phyloP scores from a whole-genome alignment of 2,113 vertebrate species.

The Pituophis catenifer region DNA sequence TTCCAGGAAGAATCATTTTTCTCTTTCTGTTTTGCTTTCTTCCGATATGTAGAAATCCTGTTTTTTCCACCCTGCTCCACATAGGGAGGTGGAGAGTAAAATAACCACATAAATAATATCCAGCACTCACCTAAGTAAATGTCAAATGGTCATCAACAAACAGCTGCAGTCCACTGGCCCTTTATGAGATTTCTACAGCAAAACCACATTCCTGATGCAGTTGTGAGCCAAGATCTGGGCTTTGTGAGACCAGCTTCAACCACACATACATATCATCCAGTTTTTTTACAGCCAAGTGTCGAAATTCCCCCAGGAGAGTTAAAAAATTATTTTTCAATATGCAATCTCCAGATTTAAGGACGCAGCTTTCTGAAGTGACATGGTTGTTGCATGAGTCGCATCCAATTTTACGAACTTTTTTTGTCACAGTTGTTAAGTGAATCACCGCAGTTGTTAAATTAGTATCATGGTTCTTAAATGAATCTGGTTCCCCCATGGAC shows the following conservation, averaged over 20 bases:
- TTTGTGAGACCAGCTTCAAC: accelerated
- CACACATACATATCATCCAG: not conserved
- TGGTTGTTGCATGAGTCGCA: not conserved
- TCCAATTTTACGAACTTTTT: not conserved
- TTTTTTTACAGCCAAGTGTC: not conserved
- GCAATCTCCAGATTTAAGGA: not conserved
- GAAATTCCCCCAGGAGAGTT: not conserved
- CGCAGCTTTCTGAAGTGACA: no score
- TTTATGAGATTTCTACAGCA: not conserved
- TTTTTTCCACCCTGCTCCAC: not conserved
- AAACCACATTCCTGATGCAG: not conserved
- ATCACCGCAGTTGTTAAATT: not conserved
- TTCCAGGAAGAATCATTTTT: not conserved
- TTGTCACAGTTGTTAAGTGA: not conserved
- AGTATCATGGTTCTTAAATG: not conserved
- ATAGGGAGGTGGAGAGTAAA: not conserved
- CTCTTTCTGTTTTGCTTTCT: not conserved
- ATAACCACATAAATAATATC: not conserved
- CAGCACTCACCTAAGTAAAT: not conserved
- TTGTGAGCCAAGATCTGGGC: not conserved
- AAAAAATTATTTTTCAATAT: not conserved
- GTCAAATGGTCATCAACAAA: not conserved
- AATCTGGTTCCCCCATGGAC: not conserved
- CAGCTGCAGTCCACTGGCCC: not conserved
- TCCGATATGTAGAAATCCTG: not conserved